Base-by-base conservation (phyloP, 2,113 vertebrate genomes). In the Mormoops blainvillei region DNA sequence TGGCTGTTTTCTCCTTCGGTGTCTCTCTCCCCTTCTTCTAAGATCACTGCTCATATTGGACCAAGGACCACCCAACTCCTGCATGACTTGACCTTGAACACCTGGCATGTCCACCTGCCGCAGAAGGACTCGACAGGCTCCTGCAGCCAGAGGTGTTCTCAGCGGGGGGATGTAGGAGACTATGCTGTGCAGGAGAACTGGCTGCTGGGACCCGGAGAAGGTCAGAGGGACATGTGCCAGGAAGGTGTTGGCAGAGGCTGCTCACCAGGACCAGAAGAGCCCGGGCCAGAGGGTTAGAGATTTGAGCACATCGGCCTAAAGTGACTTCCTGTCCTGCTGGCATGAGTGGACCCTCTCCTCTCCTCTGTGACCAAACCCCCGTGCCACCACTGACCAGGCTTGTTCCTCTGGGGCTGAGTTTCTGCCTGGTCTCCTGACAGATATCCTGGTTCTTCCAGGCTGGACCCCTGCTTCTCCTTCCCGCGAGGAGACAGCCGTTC, bases 111-210 rank as follows among this genome's bases (percentile, higher is more conserved):
- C 43, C 16, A 63, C 18, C 70, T 43, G 16, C 12, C 18, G 24
- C 48, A 5, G 45, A 38, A 28, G 54, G 48, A 33, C 24, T 2
- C 2, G 33, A 4, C 24, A 18, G 61, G 12, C 9, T 15, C 52
- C 48, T 24, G 10, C 22, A 38, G 33, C 38, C 26, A 24, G 45
- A 56, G 26, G 26, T 43, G 8, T 5, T 33, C 54, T 68, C 41
- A 31, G 38, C 36, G 22, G 70, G 33, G 28, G 4, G 3, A 28
- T 28, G 24, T 3, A 14, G 43, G 87, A 81, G 52, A 33, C 41
- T 31, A 7, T 0, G 16, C 28, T 11, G 4, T 28, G 4, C 0
- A 18, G 22, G 4, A 71, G 7, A 3, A 3, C 33, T 48, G 18
- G 50, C 45, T 58, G 48, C 52, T 13, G 65, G 36, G 31, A 0